These are phyloP conservation scores for Boulengeromyrus knoepffleri DNA, from an alignment of 2,113 vertebrate genomes.

Conservation along the genomic window DNA sequence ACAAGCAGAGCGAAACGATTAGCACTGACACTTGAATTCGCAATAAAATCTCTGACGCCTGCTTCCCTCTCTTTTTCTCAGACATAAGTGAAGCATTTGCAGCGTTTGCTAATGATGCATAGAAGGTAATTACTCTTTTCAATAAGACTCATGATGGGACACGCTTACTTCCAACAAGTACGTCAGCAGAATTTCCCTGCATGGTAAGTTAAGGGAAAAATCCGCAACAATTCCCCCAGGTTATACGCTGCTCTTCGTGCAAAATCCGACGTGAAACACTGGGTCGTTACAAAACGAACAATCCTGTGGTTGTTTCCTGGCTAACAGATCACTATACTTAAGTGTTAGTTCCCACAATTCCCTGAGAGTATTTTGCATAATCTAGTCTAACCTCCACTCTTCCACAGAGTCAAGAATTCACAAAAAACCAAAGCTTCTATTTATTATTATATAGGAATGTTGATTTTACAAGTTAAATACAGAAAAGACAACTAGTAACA, in stretches of 20 bases:
- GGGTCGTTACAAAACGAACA: neutral
- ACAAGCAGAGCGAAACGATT: neutral
- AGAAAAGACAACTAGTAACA: constrained; percentile 1
- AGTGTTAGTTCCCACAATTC: neutral
- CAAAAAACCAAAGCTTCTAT: neutral
- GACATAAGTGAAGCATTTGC: neutral
- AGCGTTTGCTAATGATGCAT: neutral
- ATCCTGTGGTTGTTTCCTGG: neutral
- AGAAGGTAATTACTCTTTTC: neutral
- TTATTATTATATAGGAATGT: neutral
- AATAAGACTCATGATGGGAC: neutral
- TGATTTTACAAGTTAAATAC: neutral
- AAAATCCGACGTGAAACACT: neutral
- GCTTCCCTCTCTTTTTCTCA: neutral
- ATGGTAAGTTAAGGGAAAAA: neutral
- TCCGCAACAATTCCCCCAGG: neutral
- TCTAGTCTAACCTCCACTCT: neutral
- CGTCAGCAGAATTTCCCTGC: neutral
- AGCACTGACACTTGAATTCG: neutral
- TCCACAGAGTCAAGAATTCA: neutral
- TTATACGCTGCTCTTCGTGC: neutral
- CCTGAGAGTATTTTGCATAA: neutral
- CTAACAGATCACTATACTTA: neutral
- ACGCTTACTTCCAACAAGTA: neutral
- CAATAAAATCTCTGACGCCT: neutral